Evolutionary conservation across 1,140 invertebrate species (phyloP).

Genomic region (Apis dorsata): DNA sequence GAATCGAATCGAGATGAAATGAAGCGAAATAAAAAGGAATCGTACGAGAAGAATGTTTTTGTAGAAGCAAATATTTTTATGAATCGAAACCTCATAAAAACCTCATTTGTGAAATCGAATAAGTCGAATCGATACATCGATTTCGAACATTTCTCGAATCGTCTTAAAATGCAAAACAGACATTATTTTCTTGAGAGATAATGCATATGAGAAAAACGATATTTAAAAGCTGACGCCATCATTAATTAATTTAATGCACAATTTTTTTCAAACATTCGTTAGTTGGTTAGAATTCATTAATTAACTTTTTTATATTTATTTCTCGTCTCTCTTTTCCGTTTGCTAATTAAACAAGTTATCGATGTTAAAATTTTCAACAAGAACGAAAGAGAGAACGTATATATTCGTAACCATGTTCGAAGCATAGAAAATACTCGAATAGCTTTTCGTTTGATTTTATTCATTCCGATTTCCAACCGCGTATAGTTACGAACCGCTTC

Average conservation of each 20-base stretch:
- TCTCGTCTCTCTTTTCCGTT: neutral
- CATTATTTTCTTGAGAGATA: neutral
- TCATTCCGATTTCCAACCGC: no score
- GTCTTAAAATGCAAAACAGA: no score
- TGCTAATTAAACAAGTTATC: conserved; percentile 4
- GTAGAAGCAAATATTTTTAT: conserved; percentile 28
- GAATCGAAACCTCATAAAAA: neutral
- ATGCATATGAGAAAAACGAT: neutral
- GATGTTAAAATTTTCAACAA: neutral
- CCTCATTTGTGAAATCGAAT: conserved; percentile 1
- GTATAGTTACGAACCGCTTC: neutral
- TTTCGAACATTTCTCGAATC: neutral
- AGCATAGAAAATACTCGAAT: neutral
- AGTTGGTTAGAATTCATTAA: neutral
- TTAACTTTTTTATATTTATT: conserved; percentile 3
- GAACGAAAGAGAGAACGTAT: neutral
- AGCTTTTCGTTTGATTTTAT: conserved; percentile 1
- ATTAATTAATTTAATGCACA: neutral
- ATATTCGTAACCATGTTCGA: neutral
- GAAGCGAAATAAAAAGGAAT: conserved; percentile 8
- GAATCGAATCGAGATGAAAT: conserved; percentile 31
- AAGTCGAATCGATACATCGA: conserved; percentile 11
- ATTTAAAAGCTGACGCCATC: neutral
- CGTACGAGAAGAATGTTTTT: neutral
- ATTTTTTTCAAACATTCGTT: neutral